Evolutionary conservation across 2,113 vertebrate species (phyloP), one percentile per base, ranked within the genome.

Genomic region (Narcine bancroftii): DNA sequence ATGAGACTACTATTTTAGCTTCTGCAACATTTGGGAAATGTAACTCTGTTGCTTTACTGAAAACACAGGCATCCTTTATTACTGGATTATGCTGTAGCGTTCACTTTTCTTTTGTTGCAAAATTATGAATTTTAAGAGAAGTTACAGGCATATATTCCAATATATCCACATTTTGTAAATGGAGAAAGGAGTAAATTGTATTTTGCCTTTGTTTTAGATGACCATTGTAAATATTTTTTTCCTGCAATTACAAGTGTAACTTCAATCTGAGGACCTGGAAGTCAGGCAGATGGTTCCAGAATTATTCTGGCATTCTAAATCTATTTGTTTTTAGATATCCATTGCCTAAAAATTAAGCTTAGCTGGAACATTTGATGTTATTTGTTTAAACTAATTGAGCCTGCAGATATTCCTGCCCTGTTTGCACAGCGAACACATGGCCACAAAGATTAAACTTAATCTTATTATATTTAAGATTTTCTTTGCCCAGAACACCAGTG

Each of bases 401-500:
- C 92, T 94, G 85, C 93, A 89, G 92, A 56, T 93, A 75, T 85
- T 93, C 93, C 94, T 93, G 94, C 92, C 93, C 93, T 94, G 93
- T 94, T 93, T 94, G 92, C 92, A 93, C 93, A 93, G 85, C 92
- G 94, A 94, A 94, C 95, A 94, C 94, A 93, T 93, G 89, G 92
- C 94, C 66, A 72, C 76, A 93, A 94, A 94, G 94, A 94, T 93
- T 93, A 94, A 93, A 92, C 92, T 94, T 92, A 93, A 93, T 95
- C 93, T 94, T 47, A 94, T 95, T 95, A 93, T 93, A 4, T 0
- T 89, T 89, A 63, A 83, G 92, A 83, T 94, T 93, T 85, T 93
- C 92, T 93, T 93, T 71, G 79, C 42, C 76, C 66, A 66, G 77
- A 63, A 26, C 65, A n/a, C 50, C 66, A 50, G 76, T 56, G 19